Percentiles rank a stretch among this genome's conserved stretches.
Conservation (phyloP, 2,797 vertebrate species). For the Staurois parvus region DNA sequence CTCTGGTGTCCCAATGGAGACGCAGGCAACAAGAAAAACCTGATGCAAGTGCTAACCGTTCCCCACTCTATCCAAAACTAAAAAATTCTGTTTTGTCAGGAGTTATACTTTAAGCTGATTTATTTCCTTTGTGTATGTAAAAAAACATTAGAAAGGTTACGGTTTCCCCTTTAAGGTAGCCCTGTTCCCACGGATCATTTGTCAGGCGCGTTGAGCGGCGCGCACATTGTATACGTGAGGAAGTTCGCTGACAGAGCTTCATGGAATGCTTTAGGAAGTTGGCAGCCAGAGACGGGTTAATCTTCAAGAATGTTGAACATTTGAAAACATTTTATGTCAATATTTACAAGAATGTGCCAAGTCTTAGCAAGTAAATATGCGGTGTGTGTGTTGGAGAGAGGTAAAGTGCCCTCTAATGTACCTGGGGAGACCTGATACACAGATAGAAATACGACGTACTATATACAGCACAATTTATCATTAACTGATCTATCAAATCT, state of each 20-base stretch:
- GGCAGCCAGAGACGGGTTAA: neutral
- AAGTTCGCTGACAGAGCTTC: neutral
- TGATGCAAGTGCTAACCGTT: too few species aligned
- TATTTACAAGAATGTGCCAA: slow-evolving; percentile 53
- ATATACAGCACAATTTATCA: neutral
- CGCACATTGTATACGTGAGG: neutral
- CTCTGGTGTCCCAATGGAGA: too few species aligned
- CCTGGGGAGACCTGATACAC: neutral
- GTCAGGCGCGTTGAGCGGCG: too few species aligned
- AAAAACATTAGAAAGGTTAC: too few species aligned
- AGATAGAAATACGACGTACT: too few species aligned
- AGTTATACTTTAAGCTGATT: too few species aligned
- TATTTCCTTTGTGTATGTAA: too few species aligned
- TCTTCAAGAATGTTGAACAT: slow-evolving; percentile 47
- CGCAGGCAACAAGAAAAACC: too few species aligned
- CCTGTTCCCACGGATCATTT: neutral
- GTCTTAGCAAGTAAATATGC: slow-evolving; percentile 41
- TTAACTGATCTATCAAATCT: neutral
- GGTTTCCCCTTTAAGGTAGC: neutral
- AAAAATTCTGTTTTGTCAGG: too few species aligned
- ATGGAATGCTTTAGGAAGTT: slow-evolving; percentile 31
- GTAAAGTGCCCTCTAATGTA: slow-evolving; percentile 32
- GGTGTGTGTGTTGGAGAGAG: neutral
- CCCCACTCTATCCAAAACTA: too few species aligned
- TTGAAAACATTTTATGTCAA: slow-evolving; percentile 51